These are phyloP conservation scores for Nycticebus coucang DNA, from an alignment of 2,113 vertebrate species.

Conservation along the genomic window DNA sequence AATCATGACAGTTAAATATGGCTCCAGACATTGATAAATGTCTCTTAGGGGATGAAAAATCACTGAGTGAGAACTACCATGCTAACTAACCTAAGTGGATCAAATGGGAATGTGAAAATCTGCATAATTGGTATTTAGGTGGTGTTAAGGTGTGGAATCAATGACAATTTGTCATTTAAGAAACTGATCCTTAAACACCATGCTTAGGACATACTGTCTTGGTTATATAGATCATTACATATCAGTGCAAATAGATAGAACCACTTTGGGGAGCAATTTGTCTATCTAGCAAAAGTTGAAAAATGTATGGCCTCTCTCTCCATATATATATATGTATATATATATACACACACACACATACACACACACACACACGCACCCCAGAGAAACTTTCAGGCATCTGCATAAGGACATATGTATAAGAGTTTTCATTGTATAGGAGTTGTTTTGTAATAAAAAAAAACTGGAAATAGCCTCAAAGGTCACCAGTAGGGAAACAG, in stretches of 20 bases:
- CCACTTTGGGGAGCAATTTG: not conserved
- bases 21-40: not conserved
- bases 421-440: not conserved
- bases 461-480: not conserved
- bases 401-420: not conserved
- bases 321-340: not conserved
- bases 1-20: not conserved
- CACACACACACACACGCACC: too few species aligned
- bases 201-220: conserved; percentile 9
- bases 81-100: not conserved
- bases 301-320: not conserved
- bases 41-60: not conserved
- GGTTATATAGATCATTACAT: not conserved
- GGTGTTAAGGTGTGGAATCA: not conserved
- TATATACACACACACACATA: too few species aligned
- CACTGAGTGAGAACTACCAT: conserved; percentile 21
- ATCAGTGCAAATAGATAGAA: not conserved
- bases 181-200: not conserved
- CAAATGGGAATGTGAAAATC: not conserved
- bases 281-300: conserved; percentile 45
- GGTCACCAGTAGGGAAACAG: not conserved
- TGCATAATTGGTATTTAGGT: not conserved
- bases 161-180: conserved; percentile 8
- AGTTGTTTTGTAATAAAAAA: conserved; percentile 19
- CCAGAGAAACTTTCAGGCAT: not conserved